Evolutionary conservation across 2,113 vertebrate species (phyloP).

Genomic region (Heterotilapia buettikoferi): DNA sequence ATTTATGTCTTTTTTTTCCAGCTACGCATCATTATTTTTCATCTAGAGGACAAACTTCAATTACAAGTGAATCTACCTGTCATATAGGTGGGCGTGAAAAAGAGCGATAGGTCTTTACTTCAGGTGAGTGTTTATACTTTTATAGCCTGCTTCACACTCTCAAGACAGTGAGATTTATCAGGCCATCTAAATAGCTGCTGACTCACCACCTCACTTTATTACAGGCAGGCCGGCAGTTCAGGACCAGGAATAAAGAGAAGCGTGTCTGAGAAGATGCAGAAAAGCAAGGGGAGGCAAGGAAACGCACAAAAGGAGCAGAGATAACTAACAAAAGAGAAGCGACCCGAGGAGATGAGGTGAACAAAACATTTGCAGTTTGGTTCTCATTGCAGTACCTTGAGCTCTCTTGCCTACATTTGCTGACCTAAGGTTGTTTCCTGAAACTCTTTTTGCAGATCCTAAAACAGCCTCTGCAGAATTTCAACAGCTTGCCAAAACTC

Average conservation of each 20-base stretch:
- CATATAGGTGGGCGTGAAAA: background rate
- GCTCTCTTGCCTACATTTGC: background rate
- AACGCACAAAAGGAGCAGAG: background rate
- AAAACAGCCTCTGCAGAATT: background rate
- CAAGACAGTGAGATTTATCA: constrained; percentile 6
- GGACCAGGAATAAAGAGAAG: background rate
- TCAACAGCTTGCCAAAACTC: background rate
- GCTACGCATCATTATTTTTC: background rate
- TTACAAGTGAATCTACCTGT: background rate
- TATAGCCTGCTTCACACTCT: constrained; percentile 1
- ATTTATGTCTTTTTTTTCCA: background rate
- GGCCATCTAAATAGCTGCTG: constrained; percentile 22
- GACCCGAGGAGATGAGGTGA: background rate
- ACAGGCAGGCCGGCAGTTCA: background rate
- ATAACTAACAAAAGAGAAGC: background rate
- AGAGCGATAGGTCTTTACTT: background rate
- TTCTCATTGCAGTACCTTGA: constrained; percentile 12
- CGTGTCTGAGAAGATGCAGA: background rate
- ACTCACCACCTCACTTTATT: constrained; percentile 27
- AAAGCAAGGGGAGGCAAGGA: background rate
- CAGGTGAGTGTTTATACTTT: background rate
- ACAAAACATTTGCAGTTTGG: background rate
- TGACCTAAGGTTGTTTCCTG: constrained; percentile 2
- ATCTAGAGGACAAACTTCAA: background rate
- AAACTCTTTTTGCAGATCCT: background rate